Conservation (phyloP, 2,888 invertebrate species). For the Tachina lurida region DNA sequence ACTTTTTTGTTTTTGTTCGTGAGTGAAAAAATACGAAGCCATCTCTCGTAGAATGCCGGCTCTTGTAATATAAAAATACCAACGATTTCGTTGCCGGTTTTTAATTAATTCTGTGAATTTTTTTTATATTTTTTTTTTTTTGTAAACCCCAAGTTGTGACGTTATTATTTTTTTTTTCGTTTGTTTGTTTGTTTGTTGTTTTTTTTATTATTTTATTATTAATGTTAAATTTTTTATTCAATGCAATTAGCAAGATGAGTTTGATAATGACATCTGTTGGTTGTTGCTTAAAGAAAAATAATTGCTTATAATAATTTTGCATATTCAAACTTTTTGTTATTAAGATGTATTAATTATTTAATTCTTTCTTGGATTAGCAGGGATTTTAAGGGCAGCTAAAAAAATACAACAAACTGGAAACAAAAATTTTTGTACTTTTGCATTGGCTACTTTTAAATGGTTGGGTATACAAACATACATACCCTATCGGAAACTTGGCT, state of each 20-base stretch:
- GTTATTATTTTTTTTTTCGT: not conserved
- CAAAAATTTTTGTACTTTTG: too few relatives aligned
- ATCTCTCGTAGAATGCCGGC: not conserved
- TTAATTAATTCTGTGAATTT: constrained; percentile 30
- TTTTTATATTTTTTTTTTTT: not conserved
- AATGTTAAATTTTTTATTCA: constrained; percentile 8
- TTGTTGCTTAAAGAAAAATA: not conserved
- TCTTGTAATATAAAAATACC: not conserved
- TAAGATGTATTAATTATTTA: not conserved
- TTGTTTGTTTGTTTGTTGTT: not conserved
- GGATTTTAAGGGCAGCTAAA: too few relatives aligned
- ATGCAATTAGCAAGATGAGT: not conserved
- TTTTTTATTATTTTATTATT: not conserved
- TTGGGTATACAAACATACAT: too few relatives aligned
- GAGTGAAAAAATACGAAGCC: not conserved
- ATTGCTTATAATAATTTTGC: not conserved
- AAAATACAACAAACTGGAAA: too few relatives aligned
- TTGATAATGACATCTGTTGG: not conserved
- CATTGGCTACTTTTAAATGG: too few relatives aligned
- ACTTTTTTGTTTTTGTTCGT: too few relatives aligned
- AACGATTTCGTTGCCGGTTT: not conserved
- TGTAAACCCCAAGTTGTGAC: constrained; percentile 21
- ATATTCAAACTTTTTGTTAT: not conserved
- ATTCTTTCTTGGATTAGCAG: too few relatives aligned
- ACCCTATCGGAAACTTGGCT: too few relatives aligned